phyloP scores from a whole-genome alignment of 2,888 invertebrate genomes.

The Chydorus sphaericus region DNA sequence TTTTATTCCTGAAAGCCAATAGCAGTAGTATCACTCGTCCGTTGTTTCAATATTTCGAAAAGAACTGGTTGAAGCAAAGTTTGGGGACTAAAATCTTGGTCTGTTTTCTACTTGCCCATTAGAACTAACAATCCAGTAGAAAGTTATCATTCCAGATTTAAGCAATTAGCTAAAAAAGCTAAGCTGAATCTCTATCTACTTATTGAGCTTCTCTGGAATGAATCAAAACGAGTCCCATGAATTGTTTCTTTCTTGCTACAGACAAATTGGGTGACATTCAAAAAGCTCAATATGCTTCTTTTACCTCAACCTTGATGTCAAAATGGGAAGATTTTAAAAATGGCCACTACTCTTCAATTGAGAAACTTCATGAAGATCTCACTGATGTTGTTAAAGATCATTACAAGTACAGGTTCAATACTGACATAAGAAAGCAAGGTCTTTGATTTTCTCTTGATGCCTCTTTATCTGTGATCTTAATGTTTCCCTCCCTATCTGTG shows the following conservation, averaged over 20 bases:
- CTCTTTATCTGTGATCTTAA: too few species aligned
- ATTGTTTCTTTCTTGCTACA: neutral
- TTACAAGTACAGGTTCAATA: neutral
- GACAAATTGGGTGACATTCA: neutral
- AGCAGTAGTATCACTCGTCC: neutral
- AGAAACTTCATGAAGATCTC: neutral
- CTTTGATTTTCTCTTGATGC: too few species aligned
- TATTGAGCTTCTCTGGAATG: neutral
- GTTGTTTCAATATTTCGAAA: neutral
- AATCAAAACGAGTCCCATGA: neutral
- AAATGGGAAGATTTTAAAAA: neutral
- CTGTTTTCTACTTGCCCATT: neutral
- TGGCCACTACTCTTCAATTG: neutral
- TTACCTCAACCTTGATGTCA: neutral
- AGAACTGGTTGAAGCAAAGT: neutral
- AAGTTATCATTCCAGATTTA: neutral
- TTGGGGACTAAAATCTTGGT: neutral
- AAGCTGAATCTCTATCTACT: neutral
- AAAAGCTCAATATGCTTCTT: neutral
- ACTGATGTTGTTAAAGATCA: neutral
- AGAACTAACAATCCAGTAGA: neutral
- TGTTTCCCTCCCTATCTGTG: too few species aligned
- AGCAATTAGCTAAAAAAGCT: neutral
- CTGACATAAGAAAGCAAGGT: neutral
- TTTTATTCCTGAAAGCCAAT: neutral